Base-by-base conservation (phyloP, 2,888 invertebrate species). In the Epinotia brunnichana region DNA sequence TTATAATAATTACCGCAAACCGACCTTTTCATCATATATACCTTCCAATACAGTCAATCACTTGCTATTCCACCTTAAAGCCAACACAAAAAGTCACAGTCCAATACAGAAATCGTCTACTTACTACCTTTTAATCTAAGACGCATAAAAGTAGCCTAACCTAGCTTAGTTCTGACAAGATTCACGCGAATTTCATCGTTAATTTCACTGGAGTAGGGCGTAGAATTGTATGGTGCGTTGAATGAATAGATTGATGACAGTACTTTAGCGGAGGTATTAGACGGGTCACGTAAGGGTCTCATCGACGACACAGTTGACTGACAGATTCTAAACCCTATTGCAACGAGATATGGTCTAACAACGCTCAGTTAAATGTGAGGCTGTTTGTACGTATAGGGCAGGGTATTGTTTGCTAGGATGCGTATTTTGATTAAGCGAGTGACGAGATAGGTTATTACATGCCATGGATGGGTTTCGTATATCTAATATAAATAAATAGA, bases 221-320 rank as follows among this genome's bases (percentile, higher is more conserved):
- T 39, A 66, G 39, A 3, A 54, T 53, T 41, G 54, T 9, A 21
- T 66, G n/a, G 4, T n/a, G 48, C 15, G 54, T 39, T 9, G 15
- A 24, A 53, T 54, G 64, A 66, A 66, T 66, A 56, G 64, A 66
- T 66, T 56, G 64, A 66, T 66, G 64, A 66, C 41, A 66, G 64
- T 66, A 66, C 64, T 66, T 54, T 41, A 56, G 54, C 53, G 13
- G 54, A 54, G 64, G 64, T 66, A 66, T 66, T 66, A 66, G 64
- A 66, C 54, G 64, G 64, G 64, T 66, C 64, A 66, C 64, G 54
- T 66, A 41, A 15, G 19, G 41, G 19, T 51, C 17, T 17, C 10
- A 44, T 44, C 3, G 44, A 3, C 3, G 15, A 44, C 44, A 44
- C 15, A 15, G 15, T 44, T 44, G 44, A 15, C 44, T 44, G 41